phyloP scores from a whole-genome alignment of 1,140 invertebrate species.

The Ephestia elutella region DNA sequence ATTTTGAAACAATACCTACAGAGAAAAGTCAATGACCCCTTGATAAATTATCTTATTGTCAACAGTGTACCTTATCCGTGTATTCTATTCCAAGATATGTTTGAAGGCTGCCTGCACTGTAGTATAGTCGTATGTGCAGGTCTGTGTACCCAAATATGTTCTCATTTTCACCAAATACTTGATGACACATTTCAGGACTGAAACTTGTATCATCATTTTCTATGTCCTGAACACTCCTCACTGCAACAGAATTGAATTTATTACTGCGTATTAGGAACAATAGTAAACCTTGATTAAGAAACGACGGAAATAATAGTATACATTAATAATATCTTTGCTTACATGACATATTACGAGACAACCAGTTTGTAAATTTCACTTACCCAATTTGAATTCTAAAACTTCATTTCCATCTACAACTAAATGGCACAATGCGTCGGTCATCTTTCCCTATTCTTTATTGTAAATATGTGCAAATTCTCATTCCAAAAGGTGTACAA shows the following conservation, averaged over 20 bases:
- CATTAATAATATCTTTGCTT: too few species aligned
- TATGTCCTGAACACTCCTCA: conserved; percentile 80
- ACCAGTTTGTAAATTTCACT: conserved; percentile 32
- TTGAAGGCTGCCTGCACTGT: conserved; percentile 84
- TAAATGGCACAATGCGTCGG: conserved; percentile 75
- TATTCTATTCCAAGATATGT: conserved; percentile 69
- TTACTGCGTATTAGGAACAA: neutral
- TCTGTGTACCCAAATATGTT: conserved; percentile 95
- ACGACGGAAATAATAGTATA: too few species aligned
- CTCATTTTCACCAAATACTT: conserved; percentile 95
- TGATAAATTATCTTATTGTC: neutral
- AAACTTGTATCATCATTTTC: conserved; percentile 83
- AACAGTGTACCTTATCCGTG: conserved; percentile 57
- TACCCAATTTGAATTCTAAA: conserved; percentile 86
- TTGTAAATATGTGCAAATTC: conserved; percentile 9
- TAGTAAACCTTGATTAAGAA: neutral
- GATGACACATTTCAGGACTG: conserved; percentile 93
- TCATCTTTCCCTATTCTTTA: conserved; percentile 57
- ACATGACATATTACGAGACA: conserved; percentile 6
- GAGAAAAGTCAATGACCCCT: neutral
- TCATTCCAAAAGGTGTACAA: conserved; percentile 16
- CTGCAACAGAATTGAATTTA: conserved; percentile 58
- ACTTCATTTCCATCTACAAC: conserved; percentile 83
- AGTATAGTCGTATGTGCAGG: conserved; percentile 86
- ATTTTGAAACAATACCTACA: too few species aligned